Base-by-base conservation (phyloP, 1,140 invertebrate species). In the Panagrolaimus sp. region DNA sequence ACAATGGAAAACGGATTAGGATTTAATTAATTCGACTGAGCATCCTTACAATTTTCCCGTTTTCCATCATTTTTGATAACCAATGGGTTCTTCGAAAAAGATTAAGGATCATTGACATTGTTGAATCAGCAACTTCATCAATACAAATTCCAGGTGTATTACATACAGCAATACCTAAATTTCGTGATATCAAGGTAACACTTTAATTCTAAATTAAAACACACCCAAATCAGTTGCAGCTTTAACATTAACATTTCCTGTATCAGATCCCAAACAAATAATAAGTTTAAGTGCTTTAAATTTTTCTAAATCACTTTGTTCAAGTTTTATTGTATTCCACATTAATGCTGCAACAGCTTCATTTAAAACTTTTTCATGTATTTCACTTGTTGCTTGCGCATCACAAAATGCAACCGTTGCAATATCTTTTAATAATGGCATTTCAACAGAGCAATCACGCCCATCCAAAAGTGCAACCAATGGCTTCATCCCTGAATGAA, bases 351-450 rank as follows among this genome's bases (percentile, higher is more conserved):
- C 96, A 46, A 97, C 94, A 38, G 96, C 96, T 87, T 99, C 96
- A 85, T 98, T 98, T 82, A 99, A 87, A 81, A 98, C 95, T 90
- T 91, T 98, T 89, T 98, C 96, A 84, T 99, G 96, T 82, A 99
- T 98, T 88, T 98, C 96, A 74, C 91, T 91, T 71, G 95, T 98
- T 79, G 92, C 93, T 87, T 98, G 95, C 72, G 96, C 96, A 88
- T 98, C 96, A 86, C 96, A 98, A 84, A 99, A 98, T 72, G 96
- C 96, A 57, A 99, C 96, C 71, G 96, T 99, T 27, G 96, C 96
- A 63, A 98, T 93, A 86, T 99, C 96, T 86, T 99, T 99, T 7
- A 99, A 87, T 77, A 98, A 98, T 38, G 96, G 95, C 96, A 99
- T 99, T 86, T 99, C 96, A 74, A 98, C 93, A 68, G 93, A 95